Evolutionary conservation across 2,888 invertebrate genomes (phyloP), one percentile per base, ranked within the genome.

Genomic region (Cerastis leucographa): DNA sequence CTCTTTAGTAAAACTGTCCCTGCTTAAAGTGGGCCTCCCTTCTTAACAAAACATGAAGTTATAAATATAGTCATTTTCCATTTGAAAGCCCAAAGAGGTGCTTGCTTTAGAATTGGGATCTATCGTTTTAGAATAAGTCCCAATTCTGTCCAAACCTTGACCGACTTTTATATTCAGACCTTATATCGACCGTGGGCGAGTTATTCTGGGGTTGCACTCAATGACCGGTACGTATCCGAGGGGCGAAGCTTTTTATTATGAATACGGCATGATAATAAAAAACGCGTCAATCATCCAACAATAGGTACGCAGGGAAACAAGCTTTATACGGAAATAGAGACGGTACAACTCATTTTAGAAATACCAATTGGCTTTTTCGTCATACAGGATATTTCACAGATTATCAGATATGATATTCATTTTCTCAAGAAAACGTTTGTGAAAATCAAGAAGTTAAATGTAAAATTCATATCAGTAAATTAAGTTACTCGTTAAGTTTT

Each of bases 191-290:
- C 83, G 67, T 77, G 68, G 62, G 69, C 64, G 83, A 71, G 84
- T 72, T 83, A 82, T 83, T 83, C 78, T 83, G 71, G 86, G 86
- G 83, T 71, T 83, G 86, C 84, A 86, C 78, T 83, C 86, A 78
- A 86, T 83, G 83, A 83, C 84, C 71, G 79, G 69, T 51, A 61
- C 85, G 65, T 61, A 77, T 69, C 42, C 65, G 46, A 68, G 73
- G 83, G 83, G 64, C 83, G 59, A 82, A 70, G 69, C 83, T 76
- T 82, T 81, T 82, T 85, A 82, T 85, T 74, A 82, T 75, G 74
- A 86, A 83, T 82, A 83, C 77, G 70, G 77, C 25, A 64, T 59
- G 77, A 25, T 83, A 85, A 82, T 82, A 81, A 85, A 82, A 67
- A 76, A 82, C 83, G 67, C 67, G 81, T 85, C 85, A 80, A 80